Percentiles rank a stretch among this genome's conserved stretches.
phyloP scores from a whole-genome alignment of 2,888 invertebrate genomes.

The Pammene fasciana region DNA sequence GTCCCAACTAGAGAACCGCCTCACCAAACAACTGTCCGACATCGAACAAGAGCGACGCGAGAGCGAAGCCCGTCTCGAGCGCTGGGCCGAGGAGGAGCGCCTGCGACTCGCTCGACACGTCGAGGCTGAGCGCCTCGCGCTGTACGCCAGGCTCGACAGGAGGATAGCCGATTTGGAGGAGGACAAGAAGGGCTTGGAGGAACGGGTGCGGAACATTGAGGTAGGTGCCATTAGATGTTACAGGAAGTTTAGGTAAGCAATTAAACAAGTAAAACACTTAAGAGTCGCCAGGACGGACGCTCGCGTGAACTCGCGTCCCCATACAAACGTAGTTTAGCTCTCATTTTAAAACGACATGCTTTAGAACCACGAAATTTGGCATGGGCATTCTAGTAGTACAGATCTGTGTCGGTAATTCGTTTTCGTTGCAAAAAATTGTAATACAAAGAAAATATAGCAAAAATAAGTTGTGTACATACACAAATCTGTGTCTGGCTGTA shows the following conservation, averaged over 20 bases:
- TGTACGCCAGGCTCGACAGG: constrained; percentile 54
- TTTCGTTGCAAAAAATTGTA: no score
- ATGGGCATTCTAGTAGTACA: no score
- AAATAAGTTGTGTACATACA: no score
- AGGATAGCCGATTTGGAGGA: constrained; percentile 57
- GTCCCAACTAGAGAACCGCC: constrained; percentile 48
- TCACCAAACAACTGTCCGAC: constrained; percentile 54
- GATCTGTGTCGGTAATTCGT: no score
- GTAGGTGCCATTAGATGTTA: neutral
- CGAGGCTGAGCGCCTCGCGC: constrained; percentile 50
- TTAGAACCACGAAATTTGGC: no score
- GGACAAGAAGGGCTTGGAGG: constrained; percentile 52
- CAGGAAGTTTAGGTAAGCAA: no score
- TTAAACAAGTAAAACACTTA: neutral
- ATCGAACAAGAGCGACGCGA: constrained; percentile 57
- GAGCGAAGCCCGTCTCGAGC: constrained; percentile 52
- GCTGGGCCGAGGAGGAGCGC: constrained; percentile 59
- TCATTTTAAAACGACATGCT: no score
- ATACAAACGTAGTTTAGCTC: no score
- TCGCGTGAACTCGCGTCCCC: no score
- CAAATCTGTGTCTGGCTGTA: no score
- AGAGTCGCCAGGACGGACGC: no score
- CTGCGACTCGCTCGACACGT: constrained; percentile 59
- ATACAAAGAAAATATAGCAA: no score
- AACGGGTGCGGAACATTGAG: constrained; percentile 52